Evolutionary conservation across 2,113 vertebrate genomes (phyloP).

Genomic region (Mohoua ochrocephala): DNA sequence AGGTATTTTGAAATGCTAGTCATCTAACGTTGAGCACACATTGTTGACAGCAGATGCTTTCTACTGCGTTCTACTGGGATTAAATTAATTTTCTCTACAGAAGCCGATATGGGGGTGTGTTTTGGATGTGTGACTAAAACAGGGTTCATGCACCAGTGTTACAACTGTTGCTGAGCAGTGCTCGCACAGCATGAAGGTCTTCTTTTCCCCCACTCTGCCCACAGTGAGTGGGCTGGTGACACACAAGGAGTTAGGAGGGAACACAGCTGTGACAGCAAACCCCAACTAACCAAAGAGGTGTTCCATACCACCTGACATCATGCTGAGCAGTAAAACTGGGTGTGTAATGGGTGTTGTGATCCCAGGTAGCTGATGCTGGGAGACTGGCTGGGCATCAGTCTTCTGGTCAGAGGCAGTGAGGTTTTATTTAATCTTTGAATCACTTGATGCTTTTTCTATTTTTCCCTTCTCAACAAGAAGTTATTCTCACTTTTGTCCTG

Average conservation of each 20-base stretch:
- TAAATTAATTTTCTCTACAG: background rate
- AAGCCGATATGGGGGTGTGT: rapidly evolving
- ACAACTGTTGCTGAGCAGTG: background rate
- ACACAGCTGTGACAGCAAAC: background rate
- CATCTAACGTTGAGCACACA: background rate
- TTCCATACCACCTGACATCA: background rate
- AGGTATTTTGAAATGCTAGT: background rate
- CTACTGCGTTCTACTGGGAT: background rate
- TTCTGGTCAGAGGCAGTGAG: background rate
- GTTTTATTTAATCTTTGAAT: background rate
- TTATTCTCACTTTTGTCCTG: background rate
- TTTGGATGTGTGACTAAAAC: background rate
- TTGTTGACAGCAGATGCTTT: background rate
- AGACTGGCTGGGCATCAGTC: background rate
- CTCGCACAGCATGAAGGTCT: background rate
- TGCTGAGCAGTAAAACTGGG: background rate
- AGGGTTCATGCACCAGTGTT: background rate
- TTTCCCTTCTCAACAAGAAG: background rate
- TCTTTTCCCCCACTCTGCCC: background rate
- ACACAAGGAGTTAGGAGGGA: background rate
- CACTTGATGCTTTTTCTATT: background rate
- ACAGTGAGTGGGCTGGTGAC: background rate
- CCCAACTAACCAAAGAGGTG: background rate
- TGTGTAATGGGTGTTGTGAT: background rate
- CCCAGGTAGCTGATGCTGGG: background rate